Evolutionary conservation across 2,113 vertebrate species (phyloP).

Genomic region (Dicentrarchus labrax): DNA sequence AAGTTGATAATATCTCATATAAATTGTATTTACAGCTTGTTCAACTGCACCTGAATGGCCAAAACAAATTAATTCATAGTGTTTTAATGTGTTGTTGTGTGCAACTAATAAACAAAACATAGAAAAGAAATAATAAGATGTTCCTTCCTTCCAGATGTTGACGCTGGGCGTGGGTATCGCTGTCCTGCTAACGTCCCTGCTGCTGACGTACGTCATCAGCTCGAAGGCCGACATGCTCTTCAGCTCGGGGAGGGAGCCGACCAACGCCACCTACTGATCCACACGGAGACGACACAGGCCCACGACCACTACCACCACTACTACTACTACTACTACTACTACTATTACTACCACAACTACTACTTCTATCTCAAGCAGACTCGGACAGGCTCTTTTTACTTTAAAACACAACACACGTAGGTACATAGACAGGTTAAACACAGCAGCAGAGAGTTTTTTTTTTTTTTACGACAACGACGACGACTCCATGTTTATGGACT

Average conservation of each 20-base stretch:
- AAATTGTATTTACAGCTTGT: background rate
- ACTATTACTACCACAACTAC: constrained; percentile 32
- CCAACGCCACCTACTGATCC: constrained; percentile 89
- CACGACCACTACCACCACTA: constrained; percentile 64
- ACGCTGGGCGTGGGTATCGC: constrained; percentile 89
- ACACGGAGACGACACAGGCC: constrained; percentile 28
- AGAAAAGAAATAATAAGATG: background rate
- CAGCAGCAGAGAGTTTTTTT: background rate
- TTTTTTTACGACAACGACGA: background rate
- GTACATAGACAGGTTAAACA: constrained; percentile 64
- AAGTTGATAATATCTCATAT: background rate
- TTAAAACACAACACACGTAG: constrained; percentile 57
- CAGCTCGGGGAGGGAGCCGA: constrained; percentile 83
- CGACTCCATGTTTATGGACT: constrained; percentile 63
- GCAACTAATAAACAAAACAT: too few species aligned
- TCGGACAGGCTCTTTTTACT: constrained; percentile 50
- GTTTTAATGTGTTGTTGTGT: background rate
- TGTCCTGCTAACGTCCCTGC: constrained; percentile 87
- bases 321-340: constrained; percentile 47
- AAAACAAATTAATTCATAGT: background rate
- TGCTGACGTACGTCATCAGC: constrained; percentile 91
- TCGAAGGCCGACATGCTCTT: constrained; percentile 93
- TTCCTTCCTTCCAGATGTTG: constrained; percentile 84
- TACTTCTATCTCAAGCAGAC: constrained; percentile 61
- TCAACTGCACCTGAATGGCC: background rate